Base-by-base conservation (phyloP, 37 sponge, comb jelly and placozoan genomes). In the Hormiphora californensis region DNA sequence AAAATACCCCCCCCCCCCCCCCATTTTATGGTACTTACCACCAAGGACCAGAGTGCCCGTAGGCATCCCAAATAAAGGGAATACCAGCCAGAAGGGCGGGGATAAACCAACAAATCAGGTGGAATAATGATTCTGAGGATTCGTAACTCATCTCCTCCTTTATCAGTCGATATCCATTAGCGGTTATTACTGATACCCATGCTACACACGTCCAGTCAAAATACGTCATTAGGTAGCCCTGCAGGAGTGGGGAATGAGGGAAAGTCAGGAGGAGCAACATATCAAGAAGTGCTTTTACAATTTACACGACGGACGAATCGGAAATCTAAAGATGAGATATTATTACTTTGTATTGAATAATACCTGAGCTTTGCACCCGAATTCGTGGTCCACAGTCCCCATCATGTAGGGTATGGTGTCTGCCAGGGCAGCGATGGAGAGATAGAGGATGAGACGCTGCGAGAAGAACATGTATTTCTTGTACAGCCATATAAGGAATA, bases 401-500 rank as follows among this genome's bases (percentile, higher is more conserved):
- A 88, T 17, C 34, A 86, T 81, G 33, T 39, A 34, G 0, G 88
- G 63, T 11, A 91, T 32, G 7, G 89, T 41, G 9, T 88, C 54
- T 0, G 89, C 15, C 0, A 90, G 39, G 0, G 89, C 87, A 0
- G 92, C 51, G 0, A 91, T 73, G n/a, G 73, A 40, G 15, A 90
- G 88, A 65, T 94, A 91, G 0, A 94, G 73, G 31, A 94, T 86
- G 23, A 94, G 90, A 15, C 94, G 73, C 85, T 94, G 94, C 0
- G 30, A 31, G 88, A 90, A 90, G 67, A 91, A 63, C 36, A 43
- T 25, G 86, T 90, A 90, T 54, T 94, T 94, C 87, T 90, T 91
- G 91, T 92, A 90, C 40, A 91, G 87, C 12, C 89, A n/a, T 34
- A 91, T 69, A 54, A 91, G 23, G 35, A 85, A 39, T 39, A 91